Conservation (phyloP, 2,888 invertebrate species). For the Tolmerus cingulatus region DNA sequence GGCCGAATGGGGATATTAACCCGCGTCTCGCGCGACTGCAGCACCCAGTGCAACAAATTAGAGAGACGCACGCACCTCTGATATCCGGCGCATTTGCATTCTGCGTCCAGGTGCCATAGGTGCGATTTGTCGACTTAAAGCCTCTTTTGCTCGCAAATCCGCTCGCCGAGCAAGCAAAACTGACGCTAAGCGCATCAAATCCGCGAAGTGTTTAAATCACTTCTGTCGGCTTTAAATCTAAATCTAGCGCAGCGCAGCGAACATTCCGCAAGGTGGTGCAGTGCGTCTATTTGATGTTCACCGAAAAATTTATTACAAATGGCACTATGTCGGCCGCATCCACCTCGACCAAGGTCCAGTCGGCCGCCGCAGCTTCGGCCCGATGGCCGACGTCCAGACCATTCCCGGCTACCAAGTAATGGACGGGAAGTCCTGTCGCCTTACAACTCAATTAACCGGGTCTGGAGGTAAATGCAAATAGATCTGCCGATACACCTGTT, state of each 20-base stretch:
- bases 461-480: constrained; percentile 33
- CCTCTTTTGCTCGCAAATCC: not conserved
- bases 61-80: not conserved
- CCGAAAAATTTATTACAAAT: constrained; percentile 35
- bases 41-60: not conserved
- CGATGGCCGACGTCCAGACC: not conserved
- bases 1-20: not conserved
- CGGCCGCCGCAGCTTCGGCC: not conserved
- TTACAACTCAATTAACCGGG: constrained; percentile 38
- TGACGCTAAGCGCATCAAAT: constrained; percentile 31
- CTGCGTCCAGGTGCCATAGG: not conserved
- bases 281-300: constrained; percentile 12
- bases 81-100: not conserved
- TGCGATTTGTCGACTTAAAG: not conserved
- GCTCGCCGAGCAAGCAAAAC: not conserved
- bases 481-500: constrained; percentile 36
- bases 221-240: constrained; percentile 34
- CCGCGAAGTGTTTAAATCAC: constrained; percentile 20
- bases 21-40: not conserved
- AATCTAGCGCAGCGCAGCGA: not conserved
- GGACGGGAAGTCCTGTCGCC: constrained; percentile 15
- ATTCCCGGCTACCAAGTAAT: constrained; percentile 21
- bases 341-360: not conserved
- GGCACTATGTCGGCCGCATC: not conserved
- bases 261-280: constrained; percentile 12